Evolutionary conservation across 2,888 invertebrate species (phyloP).

Genomic region (Metellina segmentata): DNA sequence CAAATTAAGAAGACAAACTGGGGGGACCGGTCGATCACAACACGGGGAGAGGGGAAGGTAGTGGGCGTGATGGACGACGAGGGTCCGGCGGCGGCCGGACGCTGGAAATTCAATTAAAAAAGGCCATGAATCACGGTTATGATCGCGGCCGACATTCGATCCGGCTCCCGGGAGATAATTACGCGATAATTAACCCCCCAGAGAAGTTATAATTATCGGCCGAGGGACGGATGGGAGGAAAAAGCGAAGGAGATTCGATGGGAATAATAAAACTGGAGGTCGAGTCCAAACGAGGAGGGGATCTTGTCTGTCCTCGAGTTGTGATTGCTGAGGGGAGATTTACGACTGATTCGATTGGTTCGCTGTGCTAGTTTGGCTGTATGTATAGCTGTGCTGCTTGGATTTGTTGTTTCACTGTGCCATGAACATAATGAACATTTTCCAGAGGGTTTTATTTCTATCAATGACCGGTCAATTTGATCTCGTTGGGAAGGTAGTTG

Average conservation of each 20-base stretch:
- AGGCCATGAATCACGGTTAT: constrained; percentile 65
- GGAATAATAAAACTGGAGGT: constrained; percentile 23
- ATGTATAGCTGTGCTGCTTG: too few relatives aligned
- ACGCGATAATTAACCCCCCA: constrained; percentile 51
- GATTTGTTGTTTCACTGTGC: too few relatives aligned
- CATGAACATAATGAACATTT: too few relatives aligned
- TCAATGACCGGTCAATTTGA: too few relatives aligned
- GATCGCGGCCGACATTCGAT: constrained; percentile 25
- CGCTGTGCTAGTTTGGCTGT: too few relatives aligned
- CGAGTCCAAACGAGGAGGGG: too few relatives aligned
- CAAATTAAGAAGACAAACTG: constrained; percentile 75
- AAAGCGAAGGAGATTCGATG: constrained; percentile 21
- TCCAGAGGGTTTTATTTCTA: too few relatives aligned
- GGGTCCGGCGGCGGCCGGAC: constrained; percentile 40
- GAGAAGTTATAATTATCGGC: constrained; percentile 48
- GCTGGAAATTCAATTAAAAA: constrained; percentile 71
- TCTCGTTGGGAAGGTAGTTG: too few relatives aligned
- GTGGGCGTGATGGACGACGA: constrained; percentile 61
- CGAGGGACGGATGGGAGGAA: neutral
- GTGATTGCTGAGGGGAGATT: constrained; percentile 45
- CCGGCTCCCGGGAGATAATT: constrained; percentile 34
- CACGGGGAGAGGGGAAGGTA: constrained; percentile 7
- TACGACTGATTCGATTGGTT: neutral
- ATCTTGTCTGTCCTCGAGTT: neutral
- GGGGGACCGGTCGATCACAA: constrained; percentile 35